Evolutionary conservation across 2,888 invertebrate species (phyloP).

Genomic region (Thereva unica): DNA sequence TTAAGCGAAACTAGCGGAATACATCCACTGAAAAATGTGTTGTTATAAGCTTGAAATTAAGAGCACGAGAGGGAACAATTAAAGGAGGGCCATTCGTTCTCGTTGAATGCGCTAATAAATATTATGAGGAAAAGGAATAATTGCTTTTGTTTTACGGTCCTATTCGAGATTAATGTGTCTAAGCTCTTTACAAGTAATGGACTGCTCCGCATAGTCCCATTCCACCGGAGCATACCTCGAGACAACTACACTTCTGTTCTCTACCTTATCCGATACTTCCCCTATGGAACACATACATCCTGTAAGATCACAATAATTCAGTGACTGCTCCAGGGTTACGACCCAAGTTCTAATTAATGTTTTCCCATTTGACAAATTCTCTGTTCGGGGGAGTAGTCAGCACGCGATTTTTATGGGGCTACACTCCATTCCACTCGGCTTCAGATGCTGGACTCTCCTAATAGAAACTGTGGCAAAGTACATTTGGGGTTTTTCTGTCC

Average conservation of each 20-base stretch:
- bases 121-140: conserved; percentile 44
- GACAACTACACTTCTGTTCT: conserved; percentile 18
- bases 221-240: conserved; percentile 17
- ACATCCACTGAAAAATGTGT: too few relatives aligned
- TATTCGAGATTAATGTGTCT: conserved; percentile 50
- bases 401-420: conserved; percentile 45
- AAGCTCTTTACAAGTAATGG: conserved; percentile 34
- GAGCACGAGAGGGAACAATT: conserved; percentile 38
- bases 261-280: conserved; percentile 24
- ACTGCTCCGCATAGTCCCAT: conserved; percentile 14
- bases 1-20: too few relatives aligned
- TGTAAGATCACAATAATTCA: conserved; percentile 45
- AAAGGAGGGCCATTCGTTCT: conserved; percentile 38
- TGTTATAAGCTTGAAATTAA: conserved; percentile 6
- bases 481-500: neutral
- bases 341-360: conserved; percentile 48
- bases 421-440: neutral
- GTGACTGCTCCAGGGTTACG: conserved; percentile 45
- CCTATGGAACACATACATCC: conserved; percentile 31
- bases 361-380: conserved; percentile 48
- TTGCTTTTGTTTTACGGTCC: conserved; percentile 51
- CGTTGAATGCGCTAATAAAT: conserved; percentile 42
- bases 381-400: conserved; percentile 32
- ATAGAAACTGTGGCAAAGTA: conserved; percentile 11
- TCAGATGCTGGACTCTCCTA: conserved; percentile 16